Evolutionary conservation across 2,797 vertebrate species (phyloP).

Genomic region (Gallinago nigripennis): DNA sequence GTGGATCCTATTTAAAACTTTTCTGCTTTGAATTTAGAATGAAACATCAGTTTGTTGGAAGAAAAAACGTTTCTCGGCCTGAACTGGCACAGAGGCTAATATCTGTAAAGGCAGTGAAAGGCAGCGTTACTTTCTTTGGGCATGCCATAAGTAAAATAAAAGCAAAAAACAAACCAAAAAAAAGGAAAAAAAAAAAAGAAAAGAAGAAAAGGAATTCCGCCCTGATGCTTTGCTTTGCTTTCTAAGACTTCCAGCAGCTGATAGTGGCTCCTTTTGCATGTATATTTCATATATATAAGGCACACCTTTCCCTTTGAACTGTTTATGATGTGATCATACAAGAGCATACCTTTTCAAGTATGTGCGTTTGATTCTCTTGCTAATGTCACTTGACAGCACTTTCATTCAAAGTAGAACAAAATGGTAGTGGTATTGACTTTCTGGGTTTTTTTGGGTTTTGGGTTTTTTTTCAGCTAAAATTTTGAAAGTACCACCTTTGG

Average conservation of each 20-base stretch:
- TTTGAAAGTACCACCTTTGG: not conserved
- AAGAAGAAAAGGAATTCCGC: not conserved
- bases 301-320: not conserved
- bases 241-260: not conserved
- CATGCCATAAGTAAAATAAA: not conserved
- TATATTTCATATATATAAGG: not conserved
- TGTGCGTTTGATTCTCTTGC: not conserved
- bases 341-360: not conserved
- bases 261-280: not conserved
- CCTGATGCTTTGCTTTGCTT: not conserved
- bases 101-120: not conserved
- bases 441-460: not conserved
- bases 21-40: not conserved
- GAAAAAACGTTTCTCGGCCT: not conserved
- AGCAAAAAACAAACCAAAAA: not conserved
- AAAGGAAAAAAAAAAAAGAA: not conserved
- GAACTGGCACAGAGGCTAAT: not conserved
- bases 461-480: not conserved
- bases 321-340: not conserved
- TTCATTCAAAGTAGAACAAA: conserved; percentile 9
- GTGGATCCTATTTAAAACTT: not conserved
- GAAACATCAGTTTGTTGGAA: not conserved
- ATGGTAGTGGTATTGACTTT: not conserved
- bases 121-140: not conserved
- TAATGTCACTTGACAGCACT: conserved; percentile 16